Evolutionary conservation across 2,113 vertebrate species (phyloP).

Genomic region (Abramis brama): DNA sequence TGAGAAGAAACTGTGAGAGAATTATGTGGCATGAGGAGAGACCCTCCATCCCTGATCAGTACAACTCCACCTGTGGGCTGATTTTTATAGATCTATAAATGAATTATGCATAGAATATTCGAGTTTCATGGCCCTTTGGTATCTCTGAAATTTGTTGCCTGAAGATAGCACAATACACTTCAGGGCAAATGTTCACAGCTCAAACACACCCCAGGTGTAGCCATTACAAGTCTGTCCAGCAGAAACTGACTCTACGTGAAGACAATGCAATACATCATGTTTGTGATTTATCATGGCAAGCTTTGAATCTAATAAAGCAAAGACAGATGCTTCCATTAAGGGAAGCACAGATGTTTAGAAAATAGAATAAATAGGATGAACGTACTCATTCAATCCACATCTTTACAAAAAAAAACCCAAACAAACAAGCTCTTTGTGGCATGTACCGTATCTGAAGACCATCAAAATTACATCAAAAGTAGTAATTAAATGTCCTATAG

Average conservation of each 20-base stretch:
- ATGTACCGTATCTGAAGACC: not conserved
- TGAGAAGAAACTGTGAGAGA: not conserved
- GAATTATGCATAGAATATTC: not conserved
- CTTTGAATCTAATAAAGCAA: not conserved
- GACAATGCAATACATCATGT: not conserved
- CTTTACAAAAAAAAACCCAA: not conserved
- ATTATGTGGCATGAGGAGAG: not conserved
- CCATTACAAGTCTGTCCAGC: not conserved
- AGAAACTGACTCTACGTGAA: not conserved
- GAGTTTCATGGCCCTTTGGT: not conserved
- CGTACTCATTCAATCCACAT: not conserved
- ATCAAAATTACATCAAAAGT: not conserved
- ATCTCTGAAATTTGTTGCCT: not conserved
- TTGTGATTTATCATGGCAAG: not conserved
- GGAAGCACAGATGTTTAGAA: conserved; percentile 19
- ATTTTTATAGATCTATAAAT: not conserved
- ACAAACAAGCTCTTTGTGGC: not conserved
- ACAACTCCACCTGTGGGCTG: not conserved
- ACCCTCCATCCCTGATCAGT: not conserved
- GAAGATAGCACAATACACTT: conserved; percentile 4
- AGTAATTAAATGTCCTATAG: not conserved
- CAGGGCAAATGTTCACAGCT: conserved; percentile 12
- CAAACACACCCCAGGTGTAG: not conserved
- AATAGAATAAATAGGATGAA: conserved; percentile 1
- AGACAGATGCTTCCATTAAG: conserved; percentile 19